Conservation (phyloP, 2,888 invertebrate species). For the Eristalis intricaria region DNA sequence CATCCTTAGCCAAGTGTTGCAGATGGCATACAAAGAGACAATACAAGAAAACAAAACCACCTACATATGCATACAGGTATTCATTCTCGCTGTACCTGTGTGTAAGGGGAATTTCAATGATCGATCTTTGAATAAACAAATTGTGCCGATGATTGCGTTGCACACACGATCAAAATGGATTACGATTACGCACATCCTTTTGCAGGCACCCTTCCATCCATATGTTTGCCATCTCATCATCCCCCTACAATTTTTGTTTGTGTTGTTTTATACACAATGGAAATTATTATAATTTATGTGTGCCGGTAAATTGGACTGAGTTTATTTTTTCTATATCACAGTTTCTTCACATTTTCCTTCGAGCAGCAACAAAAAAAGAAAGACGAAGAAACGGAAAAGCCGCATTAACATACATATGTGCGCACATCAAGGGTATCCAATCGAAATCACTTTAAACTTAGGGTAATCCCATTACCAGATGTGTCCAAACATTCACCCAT, state of each 20-base stretch:
- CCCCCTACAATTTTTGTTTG: background rate
- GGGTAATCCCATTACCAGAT: conserved; percentile 65
- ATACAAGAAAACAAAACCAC: background rate
- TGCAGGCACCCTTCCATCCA: conserved; percentile 33
- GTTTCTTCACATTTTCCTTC: conserved; percentile 23
- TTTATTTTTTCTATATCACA: conserved; percentile 28
- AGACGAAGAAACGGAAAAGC: conserved; percentile 62
- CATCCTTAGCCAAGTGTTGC: background rate
- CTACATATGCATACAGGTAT: background rate
- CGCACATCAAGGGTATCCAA: conserved; percentile 61
- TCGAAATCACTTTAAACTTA: conserved; percentile 67
- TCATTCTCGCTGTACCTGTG: background rate
- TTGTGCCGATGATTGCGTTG: conserved; percentile 25
- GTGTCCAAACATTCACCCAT: conserved; percentile 57
- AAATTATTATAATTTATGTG: conserved; percentile 35
- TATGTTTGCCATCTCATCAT: conserved; percentile 40
- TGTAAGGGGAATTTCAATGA: background rate
- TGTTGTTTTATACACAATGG: conserved; percentile 9
- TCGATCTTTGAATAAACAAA: conserved; percentile 5
- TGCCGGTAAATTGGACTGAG: conserved; percentile 1
- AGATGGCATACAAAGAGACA: background rate
- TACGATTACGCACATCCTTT: conserved; percentile 65
- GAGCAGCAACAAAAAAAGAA: background rate
- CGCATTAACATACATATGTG: conserved; percentile 64
- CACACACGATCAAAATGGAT: conserved; percentile 34